A percentile compares a stretch with the other conserved stretches of the same genome.
Evolutionary conservation across 2,888 invertebrate species (phyloP).

Genomic region (Amphipyra tragopoginis): DNA sequence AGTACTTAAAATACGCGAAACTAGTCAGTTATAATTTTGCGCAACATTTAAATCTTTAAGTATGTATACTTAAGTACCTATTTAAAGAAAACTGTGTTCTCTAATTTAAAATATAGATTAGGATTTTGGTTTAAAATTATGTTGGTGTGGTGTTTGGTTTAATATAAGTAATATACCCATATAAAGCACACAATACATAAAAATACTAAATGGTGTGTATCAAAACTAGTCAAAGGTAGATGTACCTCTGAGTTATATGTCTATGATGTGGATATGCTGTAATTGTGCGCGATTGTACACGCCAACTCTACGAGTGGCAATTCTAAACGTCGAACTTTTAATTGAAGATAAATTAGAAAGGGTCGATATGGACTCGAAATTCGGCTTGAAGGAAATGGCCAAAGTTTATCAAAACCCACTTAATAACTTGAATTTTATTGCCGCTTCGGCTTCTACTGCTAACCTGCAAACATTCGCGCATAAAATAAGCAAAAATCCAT

Average conservation of each 20-base stretch:
- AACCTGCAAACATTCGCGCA: conserved; percentile 54
- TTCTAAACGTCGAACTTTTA: conserved; percentile 45
- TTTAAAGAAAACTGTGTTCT: conserved; percentile 87
- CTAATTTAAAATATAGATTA: conserved; percentile 86
- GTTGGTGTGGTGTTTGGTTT: conserved; percentile 89
- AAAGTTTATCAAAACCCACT: conserved; percentile 53
- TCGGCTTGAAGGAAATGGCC: conserved; percentile 50
- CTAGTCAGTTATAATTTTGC: conserved; percentile 90
- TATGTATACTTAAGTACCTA: conserved; percentile 77
- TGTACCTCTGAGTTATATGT: conserved; percentile 75
- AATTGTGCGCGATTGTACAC: conserved; percentile 68
- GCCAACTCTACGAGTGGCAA: conserved; percentile 43
- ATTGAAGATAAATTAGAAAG: conserved; percentile 50
- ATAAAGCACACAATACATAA: conserved; percentile 75
- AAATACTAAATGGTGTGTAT: conserved; percentile 81
- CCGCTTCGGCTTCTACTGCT: conserved; percentile 40
- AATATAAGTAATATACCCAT: conserved; percentile 80
- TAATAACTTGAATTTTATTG: conserved; percentile 44
- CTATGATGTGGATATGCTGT: conserved; percentile 67
- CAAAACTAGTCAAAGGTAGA: conserved; percentile 86
- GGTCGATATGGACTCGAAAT: conserved; percentile 40
- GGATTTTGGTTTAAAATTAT: conserved; percentile 86
- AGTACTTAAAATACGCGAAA: conserved; percentile 90
- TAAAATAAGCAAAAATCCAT: conserved; percentile 62
- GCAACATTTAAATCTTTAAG: conserved; percentile 88